A percentile compares a stretch with the other conserved stretches of the same genome.
phyloP scores from a whole-genome alignment of 2,797 vertebrate genomes.

The Linurgus olivaceus region DNA sequence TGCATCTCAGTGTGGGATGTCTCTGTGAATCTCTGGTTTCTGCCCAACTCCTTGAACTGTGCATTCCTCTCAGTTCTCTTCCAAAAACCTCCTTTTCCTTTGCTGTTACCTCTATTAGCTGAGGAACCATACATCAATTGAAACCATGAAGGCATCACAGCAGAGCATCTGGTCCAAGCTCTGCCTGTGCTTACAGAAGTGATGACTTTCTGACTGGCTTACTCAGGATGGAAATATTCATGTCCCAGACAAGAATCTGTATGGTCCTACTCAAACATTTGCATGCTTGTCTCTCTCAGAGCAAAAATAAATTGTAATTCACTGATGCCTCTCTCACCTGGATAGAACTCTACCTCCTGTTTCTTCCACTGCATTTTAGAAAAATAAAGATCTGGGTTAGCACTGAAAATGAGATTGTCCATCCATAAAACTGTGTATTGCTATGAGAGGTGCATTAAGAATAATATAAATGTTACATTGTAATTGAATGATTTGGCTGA shows the following conservation, averaged over 20 bases:
- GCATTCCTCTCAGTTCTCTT: neutral
- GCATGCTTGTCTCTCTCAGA: neutral
- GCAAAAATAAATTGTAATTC: neutral
- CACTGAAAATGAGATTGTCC: neutral
- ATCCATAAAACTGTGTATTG: neutral
- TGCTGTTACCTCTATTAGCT: neutral
- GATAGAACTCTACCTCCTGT: neutral
- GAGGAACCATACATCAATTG: neutral
- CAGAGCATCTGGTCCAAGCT: neutral
- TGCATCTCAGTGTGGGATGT: accelerated
- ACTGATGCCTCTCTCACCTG: neutral
- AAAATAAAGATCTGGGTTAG: neutral
- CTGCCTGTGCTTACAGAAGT: neutral
- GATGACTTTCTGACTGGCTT: neutral
- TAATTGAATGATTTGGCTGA: neutral
- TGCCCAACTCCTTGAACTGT: neutral
- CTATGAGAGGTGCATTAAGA: neutral
- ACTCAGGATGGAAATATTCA: neutral
- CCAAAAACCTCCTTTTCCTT: neutral
- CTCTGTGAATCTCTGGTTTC: neutral
- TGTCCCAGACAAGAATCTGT: neutral
- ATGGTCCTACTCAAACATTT: neutral
- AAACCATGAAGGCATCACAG: neutral
- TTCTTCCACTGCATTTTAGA: neutral
- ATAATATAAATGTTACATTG: neutral